Evolutionary conservation across 1,140 invertebrate species (phyloP).

Genomic region (Drosophila miranda): DNA sequence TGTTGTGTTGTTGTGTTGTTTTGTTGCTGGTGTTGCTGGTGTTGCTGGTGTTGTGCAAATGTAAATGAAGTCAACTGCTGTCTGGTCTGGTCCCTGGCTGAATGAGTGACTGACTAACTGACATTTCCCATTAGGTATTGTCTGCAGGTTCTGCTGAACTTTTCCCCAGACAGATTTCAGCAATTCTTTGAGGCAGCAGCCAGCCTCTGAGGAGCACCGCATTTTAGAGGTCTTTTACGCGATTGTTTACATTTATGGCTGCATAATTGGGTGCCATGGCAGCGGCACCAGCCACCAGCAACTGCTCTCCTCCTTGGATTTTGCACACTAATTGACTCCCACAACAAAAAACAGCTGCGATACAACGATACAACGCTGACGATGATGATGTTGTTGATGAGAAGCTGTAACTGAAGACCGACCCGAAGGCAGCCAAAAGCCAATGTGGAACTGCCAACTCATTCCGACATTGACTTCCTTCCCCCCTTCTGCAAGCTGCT

Average conservation of each 20-base stretch:
- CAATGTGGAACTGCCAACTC: constrained; percentile 56
- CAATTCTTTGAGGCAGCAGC: constrained; percentile 35
- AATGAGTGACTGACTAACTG: constrained; percentile 61
- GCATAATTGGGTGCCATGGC: constrained; percentile 71
- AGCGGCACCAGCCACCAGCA: not conserved
- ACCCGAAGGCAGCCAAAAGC: constrained; percentile 7
- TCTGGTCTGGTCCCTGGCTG: constrained; percentile 8
- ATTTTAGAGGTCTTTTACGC: constrained; percentile 70
- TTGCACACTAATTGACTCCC: constrained; percentile 77
- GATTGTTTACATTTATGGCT: constrained; percentile 80
- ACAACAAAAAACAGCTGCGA: constrained; percentile 22
- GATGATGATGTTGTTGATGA: constrained; percentile 28
- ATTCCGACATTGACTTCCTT: constrained; percentile 72
- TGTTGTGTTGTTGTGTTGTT: too few relatives aligned
- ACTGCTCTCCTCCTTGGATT: constrained; percentile 27
- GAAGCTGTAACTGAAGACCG: constrained; percentile 32
- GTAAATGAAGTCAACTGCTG: not conserved
- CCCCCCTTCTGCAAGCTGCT: constrained; percentile 21
- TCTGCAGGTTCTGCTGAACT: constrained; percentile 61
- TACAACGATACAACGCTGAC: constrained; percentile 1
- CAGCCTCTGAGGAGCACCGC: constrained; percentile 27
- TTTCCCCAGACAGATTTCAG: constrained; percentile 69
- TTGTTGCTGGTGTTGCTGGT: too few relatives aligned
- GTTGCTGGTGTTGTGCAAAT: too few relatives aligned
- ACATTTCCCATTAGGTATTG: constrained; percentile 77